A percentile compares a stretch with the other conserved stretches of the same genome.
phyloP scores from a whole-genome alignment of 2,797 vertebrate species.

The Lepilemur septentrionalis region DNA sequence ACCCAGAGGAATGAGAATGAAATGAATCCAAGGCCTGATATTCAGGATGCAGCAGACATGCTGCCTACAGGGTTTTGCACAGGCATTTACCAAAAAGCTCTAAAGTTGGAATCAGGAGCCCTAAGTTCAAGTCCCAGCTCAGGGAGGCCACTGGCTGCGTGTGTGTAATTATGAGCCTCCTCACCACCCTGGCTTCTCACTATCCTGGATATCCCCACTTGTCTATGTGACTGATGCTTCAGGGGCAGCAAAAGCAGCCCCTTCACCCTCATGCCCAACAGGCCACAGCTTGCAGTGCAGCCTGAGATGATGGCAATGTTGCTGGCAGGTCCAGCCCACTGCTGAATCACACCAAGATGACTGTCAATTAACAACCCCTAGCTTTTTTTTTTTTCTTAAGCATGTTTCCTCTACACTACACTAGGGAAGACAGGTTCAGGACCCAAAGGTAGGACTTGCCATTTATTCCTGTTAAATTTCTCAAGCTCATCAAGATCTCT shows the following conservation, averaged over 20 bases:
- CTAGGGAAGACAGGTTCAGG: not conserved
- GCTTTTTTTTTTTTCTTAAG: not conserved
- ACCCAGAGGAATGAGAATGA: not conserved
- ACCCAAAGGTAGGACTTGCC: not conserved
- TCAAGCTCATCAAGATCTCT: not conserved
- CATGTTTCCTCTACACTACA: not conserved
- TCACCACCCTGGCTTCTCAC: not conserved
- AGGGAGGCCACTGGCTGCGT: not conserved
- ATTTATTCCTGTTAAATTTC: not conserved
- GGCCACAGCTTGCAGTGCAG: not conserved
- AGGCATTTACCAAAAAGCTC: not conserved
- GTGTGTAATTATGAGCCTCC: not conserved
- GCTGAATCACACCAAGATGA: not conserved
- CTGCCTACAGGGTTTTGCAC: not conserved
- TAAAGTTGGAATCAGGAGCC: not conserved
- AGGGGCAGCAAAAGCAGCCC: not conserved
- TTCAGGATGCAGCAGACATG: not conserved
- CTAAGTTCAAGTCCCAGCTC: not conserved
- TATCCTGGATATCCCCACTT: not conserved
- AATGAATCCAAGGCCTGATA: not conserved
- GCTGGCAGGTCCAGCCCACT: not conserved
- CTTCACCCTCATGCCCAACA: not conserved
- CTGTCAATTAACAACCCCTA: not conserved
- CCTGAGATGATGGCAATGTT: not conserved
- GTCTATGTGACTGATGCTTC: not conserved